Percentiles rank a stretch among this genome's conserved stretches.
These are phyloP conservation scores for Gadopsis marmoratus DNA, from an alignment of 2,797 vertebrate genomes.

Conservation along the genomic window DNA sequence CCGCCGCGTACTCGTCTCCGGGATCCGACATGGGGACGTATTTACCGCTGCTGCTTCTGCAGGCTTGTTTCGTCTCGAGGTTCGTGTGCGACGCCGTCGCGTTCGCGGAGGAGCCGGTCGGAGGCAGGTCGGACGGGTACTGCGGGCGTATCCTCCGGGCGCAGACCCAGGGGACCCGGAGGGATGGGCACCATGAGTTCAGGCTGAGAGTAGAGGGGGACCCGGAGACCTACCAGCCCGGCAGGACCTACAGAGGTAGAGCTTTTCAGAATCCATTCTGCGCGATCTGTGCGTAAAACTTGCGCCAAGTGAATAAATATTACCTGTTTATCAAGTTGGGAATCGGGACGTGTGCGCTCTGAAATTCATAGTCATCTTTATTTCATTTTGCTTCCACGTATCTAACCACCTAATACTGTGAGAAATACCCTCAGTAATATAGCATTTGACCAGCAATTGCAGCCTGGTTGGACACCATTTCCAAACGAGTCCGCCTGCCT, in stretches of 20 bases:
- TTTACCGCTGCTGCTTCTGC: constrained; percentile 82
- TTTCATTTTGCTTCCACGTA: not conserved
- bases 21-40: constrained; percentile 82
- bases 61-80: constrained; percentile 82
- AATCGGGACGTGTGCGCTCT: not conserved
- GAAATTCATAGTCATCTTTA: not conserved
- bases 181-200: constrained; percentile 94
- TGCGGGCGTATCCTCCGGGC: constrained; percentile 93
- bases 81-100: constrained; percentile 84
- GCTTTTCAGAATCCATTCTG: not conserved
- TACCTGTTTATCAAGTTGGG: constrained; percentile 18
- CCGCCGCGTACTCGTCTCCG: not conserved
- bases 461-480: constrained; percentile 12
- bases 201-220: constrained; percentile 94
- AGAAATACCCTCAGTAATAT: not conserved
- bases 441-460: constrained; percentile 1
- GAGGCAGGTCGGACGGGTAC: constrained; percentile 90
- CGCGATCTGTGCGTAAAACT: constrained; percentile 57
- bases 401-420: not conserved
- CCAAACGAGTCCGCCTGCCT: not conserved
- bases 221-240: constrained; percentile 93
- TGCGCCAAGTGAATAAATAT: constrained; percentile 10
- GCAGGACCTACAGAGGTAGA: constrained; percentile 91
- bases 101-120: constrained; percentile 90
- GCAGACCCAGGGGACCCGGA: constrained; percentile 90